Percentiles rank a stretch among this genome's conserved stretches.
These are phyloP conservation scores for Ormyrus thymus DNA, from an alignment of 2,888 invertebrate species.

Conservation along the genomic window DNA sequence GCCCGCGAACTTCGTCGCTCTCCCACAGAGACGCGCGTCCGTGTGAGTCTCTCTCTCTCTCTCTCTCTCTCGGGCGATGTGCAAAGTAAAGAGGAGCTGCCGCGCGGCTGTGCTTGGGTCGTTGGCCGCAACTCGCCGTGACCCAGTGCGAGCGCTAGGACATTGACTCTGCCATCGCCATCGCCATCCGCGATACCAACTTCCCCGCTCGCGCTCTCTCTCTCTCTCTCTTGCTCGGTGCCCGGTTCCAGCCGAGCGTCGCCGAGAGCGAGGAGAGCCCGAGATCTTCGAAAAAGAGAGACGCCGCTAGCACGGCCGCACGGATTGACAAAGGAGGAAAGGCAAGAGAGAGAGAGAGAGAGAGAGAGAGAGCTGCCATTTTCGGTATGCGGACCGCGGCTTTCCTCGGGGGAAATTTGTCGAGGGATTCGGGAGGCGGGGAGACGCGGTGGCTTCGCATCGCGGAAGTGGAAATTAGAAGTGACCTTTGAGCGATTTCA, in stretches of 20 bases:
- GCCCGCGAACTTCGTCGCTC: neutral
- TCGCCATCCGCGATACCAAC: slow-evolving; percentile 74
- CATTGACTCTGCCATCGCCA: slow-evolving; percentile 75
- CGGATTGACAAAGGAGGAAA: too few relatives aligned
- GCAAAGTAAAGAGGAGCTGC: slow-evolving; percentile 57
- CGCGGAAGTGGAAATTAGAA: too few relatives aligned
- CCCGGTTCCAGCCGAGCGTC: neutral
- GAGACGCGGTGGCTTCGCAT: too few relatives aligned
- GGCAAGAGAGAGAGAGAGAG: too few relatives aligned
- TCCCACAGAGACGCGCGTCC: neutral
- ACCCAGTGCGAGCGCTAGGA: slow-evolving; percentile 75
- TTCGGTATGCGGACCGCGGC: too few relatives aligned
- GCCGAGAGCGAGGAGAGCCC: too few relatives aligned
- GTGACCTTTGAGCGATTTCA: too few relatives aligned
- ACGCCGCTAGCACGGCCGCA: too few relatives aligned
- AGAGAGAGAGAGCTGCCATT: too few relatives aligned
- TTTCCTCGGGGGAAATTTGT: too few relatives aligned
- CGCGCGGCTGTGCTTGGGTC: slow-evolving; percentile 66
- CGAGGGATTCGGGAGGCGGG: too few relatives aligned
- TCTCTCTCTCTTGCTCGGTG: slow-evolving; percentile 60
- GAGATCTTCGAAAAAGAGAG: too few relatives aligned
- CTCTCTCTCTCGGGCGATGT: slow-evolving; percentile 53
- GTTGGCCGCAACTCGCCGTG: slow-evolving; percentile 75
- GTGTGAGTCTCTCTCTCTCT: slow-evolving; percentile 20
- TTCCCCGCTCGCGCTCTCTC: slow-evolving; percentile 63